A percentile compares a stretch with the other conserved stretches of the same genome.
Conservation (phyloP, 2,113 vertebrate species). For the Bufo gargarizans region DNA sequence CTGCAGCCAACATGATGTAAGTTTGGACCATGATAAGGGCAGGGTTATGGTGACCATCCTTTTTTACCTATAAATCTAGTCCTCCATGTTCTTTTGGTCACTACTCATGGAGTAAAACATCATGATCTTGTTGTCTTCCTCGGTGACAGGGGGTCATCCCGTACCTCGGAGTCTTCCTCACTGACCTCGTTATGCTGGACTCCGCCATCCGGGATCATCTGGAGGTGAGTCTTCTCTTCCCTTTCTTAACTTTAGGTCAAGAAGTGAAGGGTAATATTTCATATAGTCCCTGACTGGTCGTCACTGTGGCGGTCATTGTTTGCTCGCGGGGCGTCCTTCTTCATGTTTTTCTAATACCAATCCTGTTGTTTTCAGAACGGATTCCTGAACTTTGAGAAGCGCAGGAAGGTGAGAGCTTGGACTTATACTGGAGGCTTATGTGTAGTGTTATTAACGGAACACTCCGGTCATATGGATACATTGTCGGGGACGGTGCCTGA, state of each 20-base stretch:
- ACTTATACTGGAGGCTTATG: background rate
- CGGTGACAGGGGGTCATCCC: slow-evolving; percentile 64
- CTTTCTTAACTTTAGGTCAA: background rate
- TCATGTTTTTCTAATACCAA: background rate
- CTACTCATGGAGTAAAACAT: background rate
- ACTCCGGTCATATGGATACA: background rate
- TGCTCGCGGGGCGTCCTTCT: background rate
- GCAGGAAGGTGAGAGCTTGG: slow-evolving; percentile 77
- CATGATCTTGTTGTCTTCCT: background rate
- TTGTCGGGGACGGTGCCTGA: too few species aligned
- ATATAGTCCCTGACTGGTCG: background rate
- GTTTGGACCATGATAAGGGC: too few species aligned
- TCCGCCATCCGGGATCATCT: slow-evolving; percentile 84
- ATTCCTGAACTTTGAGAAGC: slow-evolving; percentile 92
- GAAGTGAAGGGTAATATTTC: background rate
- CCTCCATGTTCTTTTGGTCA: too few species aligned
- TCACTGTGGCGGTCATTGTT: background rate
- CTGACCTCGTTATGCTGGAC: slow-evolving; percentile 89
- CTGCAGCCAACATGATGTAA: too few species aligned
- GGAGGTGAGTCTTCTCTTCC: slow-evolving; percentile 71
- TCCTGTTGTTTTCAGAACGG: slow-evolving; percentile 77
- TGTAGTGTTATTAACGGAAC: background rate
- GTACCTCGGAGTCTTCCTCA: slow-evolving; percentile 90
- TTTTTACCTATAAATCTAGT: background rate
- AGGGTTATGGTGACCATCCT: background rate